Base-by-base conservation (phyloP, 2,888 invertebrate species). In the Meloe dianella region DNA sequence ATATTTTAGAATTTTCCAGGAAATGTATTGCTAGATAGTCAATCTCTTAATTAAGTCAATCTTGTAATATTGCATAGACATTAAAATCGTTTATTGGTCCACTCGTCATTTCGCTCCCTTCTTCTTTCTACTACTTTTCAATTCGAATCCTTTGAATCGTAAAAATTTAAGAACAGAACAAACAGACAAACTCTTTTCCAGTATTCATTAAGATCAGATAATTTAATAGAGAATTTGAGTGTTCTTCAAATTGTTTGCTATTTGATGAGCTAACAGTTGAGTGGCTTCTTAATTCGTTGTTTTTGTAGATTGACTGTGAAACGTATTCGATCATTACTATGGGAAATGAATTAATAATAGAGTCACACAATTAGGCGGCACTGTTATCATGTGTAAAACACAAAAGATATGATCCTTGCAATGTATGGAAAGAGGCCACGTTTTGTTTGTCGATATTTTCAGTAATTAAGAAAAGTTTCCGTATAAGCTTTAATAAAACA, bases 121-220 rank as follows among this genome's bases (percentile, higher is more conserved):
- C 35, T 17, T 5, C 30, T 27, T 27, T 27, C 27, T 27, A 27
- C 27, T 14, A 32, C 29, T 12, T 24, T 24, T 27, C 29, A 68
- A 63, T 64, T 61, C 35, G n/a, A 41, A 41, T 41, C 41, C 7
- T 62, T 62, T 61, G 63, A 61, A 63, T 57, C 67, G 69, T 69
- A 63, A 69, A 69, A 67, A 60, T 67, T 69, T 69, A 60, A 67
- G 32, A 60, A 62, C 60, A 62, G 63, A 67, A 62, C 66, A 69
- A 69, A 69, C 59, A 63, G 54, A 27, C 27, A 27, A 65, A 63
- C 64, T 61, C 57, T 60, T 57, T 61, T 69, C 62, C 64, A 69
- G 64, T 67, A 69, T 67, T 69, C 66, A 69, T 69, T 67, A 66
- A 60, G 64, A 69, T 66, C 61, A 69, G 64, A 64, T 64, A 67